Base-by-base conservation (phyloP, 1,140 invertebrate species). In the Dinoponera quadriceps region DNA sequence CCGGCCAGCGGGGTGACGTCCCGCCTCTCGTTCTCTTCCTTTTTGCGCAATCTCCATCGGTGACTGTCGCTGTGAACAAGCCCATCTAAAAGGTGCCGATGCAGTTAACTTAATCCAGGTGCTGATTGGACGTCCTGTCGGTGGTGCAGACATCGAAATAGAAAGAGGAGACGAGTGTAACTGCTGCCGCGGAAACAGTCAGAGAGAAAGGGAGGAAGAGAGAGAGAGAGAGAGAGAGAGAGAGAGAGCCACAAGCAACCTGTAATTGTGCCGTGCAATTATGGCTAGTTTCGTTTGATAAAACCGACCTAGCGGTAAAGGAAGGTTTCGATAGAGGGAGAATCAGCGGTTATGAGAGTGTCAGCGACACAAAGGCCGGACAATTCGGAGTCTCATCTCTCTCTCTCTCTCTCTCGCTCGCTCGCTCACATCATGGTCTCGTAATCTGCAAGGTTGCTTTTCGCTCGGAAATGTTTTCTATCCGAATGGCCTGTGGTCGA, bases 211-310 rank as follows among this genome's bases (percentile, higher is more conserved):
- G 9, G 60, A 73, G 16, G 27, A 29, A 84, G 69, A 33, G 73
- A 22, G 57, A 54, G 38, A 80, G 63, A 71, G 63, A 57, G 22
- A 66, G 59, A 44, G 54, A 25, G 1, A 1, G 22, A 29, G 2
- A 63, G 22, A 65, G 55, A 73, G 29, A 65, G 57, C 62, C 33
- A 13, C 60, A 38, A 33, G 75, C 55, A 49, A 16, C 33, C 57
- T 69, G 83, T 88, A 89, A 91, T 89, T 90, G 82, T 86, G 85
- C 77, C 65, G 77, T 83, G 88, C 86, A 91, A 90, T 91, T 91
- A 91, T 84, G 78, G 83, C 73, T 77, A 83, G 85, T 87, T 84
- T 84, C 82, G 78, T 87, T 85, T 88, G 82, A 84, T 88, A 83
- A 88, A 85, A 89, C 81, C 73, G 75, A 86, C 59, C 62, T 60